Conservation (phyloP, 2,113 vertebrate species). For the Pygoscelis antarcticus region DNA sequence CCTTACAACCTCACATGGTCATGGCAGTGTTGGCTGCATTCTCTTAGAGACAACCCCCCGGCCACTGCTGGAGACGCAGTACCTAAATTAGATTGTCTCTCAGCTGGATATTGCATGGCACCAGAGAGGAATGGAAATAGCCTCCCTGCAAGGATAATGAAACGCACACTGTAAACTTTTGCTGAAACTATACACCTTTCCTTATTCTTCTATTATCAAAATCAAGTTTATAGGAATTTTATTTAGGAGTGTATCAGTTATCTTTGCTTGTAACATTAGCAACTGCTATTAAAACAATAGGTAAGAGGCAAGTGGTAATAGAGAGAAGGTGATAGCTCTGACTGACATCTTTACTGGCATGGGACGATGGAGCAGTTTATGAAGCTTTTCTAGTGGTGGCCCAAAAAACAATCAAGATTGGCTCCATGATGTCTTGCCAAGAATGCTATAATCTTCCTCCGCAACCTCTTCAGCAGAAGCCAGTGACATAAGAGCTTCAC, state of each 20-base stretch:
- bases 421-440: slow-evolving; percentile 18
- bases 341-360: slow-evolving; percentile 31
- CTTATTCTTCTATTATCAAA: neutral
- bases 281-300: neutral
- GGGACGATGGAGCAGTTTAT: neutral
- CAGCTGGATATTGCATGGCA: neutral
- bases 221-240: neutral
- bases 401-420: neutral
- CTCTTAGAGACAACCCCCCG: neutral
- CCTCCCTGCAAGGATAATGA: neutral
- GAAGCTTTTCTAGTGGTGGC: neutral
- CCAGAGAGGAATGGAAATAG: neutral
- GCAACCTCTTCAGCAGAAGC: neutral
- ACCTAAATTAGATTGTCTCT: neutral
- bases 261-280: slow-evolving; percentile 19
- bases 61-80: neutral
- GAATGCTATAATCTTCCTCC: neutral
- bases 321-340: slow-evolving; percentile 11
- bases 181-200: neutral
- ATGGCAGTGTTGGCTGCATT: neutral
- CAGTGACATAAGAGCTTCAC: neutral
- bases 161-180: neutral
- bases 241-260: neutral
- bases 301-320: neutral
- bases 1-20: neutral